phyloP scores from a whole-genome alignment of 1,140 invertebrate species.

The Diuraphis noxia region DNA sequence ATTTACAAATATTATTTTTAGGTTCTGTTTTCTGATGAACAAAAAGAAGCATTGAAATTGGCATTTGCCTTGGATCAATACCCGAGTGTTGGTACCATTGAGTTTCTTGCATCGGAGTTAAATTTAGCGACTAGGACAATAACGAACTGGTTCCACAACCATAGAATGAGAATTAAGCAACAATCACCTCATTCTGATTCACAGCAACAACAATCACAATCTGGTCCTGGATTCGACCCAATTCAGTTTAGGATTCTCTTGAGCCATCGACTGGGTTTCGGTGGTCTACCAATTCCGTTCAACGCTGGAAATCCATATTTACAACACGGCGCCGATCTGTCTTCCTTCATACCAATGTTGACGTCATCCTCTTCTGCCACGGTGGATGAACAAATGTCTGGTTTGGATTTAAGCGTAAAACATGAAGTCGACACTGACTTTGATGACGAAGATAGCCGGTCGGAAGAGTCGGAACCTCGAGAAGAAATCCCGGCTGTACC shows the following conservation, averaged over 20 bases:
- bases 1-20: not conserved
- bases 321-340: constrained; percentile 71
- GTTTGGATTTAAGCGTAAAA: constrained; percentile 80
- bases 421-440: constrained; percentile 72
- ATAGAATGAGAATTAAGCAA: constrained; percentile 96
- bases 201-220: constrained; percentile 65
- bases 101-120: constrained; percentile 89
- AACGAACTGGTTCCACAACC: constrained; percentile 99
- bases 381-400: constrained; percentile 70
- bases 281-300: constrained; percentile 67
- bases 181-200: constrained; percentile 72
- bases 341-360: constrained; percentile 68
- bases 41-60: constrained; percentile 92
- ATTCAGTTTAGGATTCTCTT: constrained; percentile 85
- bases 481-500: constrained; percentile 59
- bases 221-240: constrained; percentile 72
- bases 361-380: constrained; percentile 59
- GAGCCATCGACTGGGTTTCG: constrained; percentile 74
- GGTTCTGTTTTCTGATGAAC: constrained; percentile 93
- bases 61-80: constrained; percentile 96
- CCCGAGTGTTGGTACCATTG: constrained; percentile 92
- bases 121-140: constrained; percentile 93
- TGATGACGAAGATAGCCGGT: constrained; percentile 75
- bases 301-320: constrained; percentile 74
- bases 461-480: constrained; percentile 76